phyloP scores from a whole-genome alignment of 1,140 invertebrate species.

The Brachionus plicatilis region DNA sequence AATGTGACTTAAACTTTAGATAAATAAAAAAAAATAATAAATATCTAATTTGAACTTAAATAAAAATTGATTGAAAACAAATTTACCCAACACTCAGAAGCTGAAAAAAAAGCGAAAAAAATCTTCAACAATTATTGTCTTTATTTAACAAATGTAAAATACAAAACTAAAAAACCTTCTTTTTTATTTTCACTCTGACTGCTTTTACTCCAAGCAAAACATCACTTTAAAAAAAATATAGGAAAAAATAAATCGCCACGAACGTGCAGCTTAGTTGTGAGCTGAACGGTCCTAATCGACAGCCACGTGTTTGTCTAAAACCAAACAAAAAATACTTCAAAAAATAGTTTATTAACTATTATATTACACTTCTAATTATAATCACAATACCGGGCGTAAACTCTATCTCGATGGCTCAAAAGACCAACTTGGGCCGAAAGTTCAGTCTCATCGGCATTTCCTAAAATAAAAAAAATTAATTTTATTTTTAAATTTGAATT shows the following conservation, averaged over 20 bases:
- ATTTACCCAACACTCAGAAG: too few species aligned
- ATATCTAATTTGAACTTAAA: too few species aligned
- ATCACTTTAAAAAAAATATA: neutral
- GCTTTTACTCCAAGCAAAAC: neutral
- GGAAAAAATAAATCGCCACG: neutral
- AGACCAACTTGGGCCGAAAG: slow-evolving; percentile 32
- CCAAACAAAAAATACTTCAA: neutral
- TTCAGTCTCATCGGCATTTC: slow-evolving; percentile 24
- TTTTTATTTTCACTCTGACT: neutral
- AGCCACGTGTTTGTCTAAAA: neutral
- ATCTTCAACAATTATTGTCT: too few species aligned
- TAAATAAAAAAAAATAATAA: too few species aligned
- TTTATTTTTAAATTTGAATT: too few species aligned
- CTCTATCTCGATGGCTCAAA: neutral
- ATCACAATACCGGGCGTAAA: slow-evolving; percentile 3
- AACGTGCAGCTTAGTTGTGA: neutral
- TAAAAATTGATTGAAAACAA: too few species aligned
- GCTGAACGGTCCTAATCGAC: neutral
- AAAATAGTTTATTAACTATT: neutral
- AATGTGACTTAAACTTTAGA: too few species aligned
- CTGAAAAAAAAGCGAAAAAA: too few species aligned
- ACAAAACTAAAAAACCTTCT: too few species aligned
- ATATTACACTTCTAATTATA: neutral
- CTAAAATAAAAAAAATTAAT: neutral
- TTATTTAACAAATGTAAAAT: too few species aligned